phyloP scores from a whole-genome alignment of 2,797 vertebrate species.

The Sphenodon punctatus region DNA sequence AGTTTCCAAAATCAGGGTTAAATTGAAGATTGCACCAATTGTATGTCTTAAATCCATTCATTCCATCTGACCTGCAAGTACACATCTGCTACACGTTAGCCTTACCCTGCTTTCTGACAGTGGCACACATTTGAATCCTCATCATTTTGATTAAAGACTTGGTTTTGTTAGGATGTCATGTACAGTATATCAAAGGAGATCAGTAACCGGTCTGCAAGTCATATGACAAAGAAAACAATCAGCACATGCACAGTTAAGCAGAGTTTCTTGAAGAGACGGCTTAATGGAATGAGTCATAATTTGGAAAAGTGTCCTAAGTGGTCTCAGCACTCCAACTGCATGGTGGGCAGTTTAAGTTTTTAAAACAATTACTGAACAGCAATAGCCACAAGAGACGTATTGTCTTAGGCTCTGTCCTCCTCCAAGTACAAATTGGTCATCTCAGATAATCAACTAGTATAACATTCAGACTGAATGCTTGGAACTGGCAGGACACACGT shows the following conservation, averaged over 20 bases:
- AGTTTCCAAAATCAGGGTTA: constrained; percentile 68
- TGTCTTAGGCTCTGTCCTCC: constrained; percentile 32
- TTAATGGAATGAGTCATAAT: constrained; percentile 74
- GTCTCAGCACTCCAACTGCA: constrained; percentile 32
- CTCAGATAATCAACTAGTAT: constrained; percentile 22
- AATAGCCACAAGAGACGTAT: constrained; percentile 35
- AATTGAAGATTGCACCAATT: constrained; percentile 63
- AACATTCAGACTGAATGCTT: constrained; percentile 16
- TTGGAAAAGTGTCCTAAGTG: constrained; percentile 65
- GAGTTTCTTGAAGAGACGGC: constrained; percentile 65
- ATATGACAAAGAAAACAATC: constrained; percentile 85
- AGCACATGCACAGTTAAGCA: constrained; percentile 78
- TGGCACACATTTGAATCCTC: constrained; percentile 77
- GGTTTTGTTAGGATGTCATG: constrained; percentile 87
- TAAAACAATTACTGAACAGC: constrained; percentile 37
- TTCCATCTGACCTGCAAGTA: constrained; percentile 89
- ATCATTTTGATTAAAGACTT: constrained; percentile 86
- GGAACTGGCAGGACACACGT: neutral
- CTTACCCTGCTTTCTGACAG: constrained; percentile 75
- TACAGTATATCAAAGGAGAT: constrained; percentile 93
- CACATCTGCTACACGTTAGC: constrained; percentile 83
- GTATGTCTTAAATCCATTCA: constrained; percentile 83
- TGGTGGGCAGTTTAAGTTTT: constrained; percentile 47
- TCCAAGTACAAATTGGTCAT: constrained; percentile 45
- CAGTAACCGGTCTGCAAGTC: constrained; percentile 91